Percentiles rank a stretch among this genome's conserved stretches.
phyloP scores from a whole-genome alignment of 2,113 vertebrate species.

The rat (Rattus norvegicus) region DNA sequence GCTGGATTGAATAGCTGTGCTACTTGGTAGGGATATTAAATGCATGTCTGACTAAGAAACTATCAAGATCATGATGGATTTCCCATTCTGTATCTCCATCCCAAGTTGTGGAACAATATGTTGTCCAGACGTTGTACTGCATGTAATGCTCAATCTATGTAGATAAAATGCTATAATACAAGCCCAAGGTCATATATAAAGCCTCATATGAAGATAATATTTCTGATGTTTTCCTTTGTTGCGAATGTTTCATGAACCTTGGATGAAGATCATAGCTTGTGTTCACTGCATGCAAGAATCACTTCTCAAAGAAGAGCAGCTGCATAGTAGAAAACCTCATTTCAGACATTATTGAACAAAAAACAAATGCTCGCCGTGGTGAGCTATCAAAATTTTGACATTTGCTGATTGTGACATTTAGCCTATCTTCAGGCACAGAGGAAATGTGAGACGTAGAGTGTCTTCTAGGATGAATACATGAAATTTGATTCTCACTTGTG shows the following conservation, averaged over 20 bases:
- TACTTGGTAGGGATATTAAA: background rate
- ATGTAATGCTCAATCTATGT: background rate
- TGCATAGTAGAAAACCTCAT: background rate
- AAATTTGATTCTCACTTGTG: slow-evolving; percentile 2
- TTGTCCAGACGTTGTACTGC: background rate
- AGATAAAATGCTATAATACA: background rate
- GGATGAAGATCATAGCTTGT: background rate
- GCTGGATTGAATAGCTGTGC: background rate
- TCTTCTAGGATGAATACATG: background rate
- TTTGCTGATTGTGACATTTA: background rate
- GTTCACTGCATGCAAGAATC: background rate
- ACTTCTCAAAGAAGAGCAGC: background rate
- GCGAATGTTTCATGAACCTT: background rate
- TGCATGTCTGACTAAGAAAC: background rate
- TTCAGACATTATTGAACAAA: slow-evolving; percentile 9
- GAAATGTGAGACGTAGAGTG: background rate
- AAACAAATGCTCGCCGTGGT: slow-evolving; percentile 24
- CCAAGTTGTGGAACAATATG: background rate
- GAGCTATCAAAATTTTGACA: slow-evolving; percentile 37
- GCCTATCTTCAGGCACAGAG: background rate
- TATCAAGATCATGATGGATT: background rate
- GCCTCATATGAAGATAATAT: background rate
- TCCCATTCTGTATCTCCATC: background rate
- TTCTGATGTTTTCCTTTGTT: background rate
- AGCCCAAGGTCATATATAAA: background rate